A percentile compares a stretch with the other conserved stretches of the same genome.
Evolutionary conservation across 2,888 invertebrate genomes (phyloP).

Genomic region (Polydrusus cervinus): DNA sequence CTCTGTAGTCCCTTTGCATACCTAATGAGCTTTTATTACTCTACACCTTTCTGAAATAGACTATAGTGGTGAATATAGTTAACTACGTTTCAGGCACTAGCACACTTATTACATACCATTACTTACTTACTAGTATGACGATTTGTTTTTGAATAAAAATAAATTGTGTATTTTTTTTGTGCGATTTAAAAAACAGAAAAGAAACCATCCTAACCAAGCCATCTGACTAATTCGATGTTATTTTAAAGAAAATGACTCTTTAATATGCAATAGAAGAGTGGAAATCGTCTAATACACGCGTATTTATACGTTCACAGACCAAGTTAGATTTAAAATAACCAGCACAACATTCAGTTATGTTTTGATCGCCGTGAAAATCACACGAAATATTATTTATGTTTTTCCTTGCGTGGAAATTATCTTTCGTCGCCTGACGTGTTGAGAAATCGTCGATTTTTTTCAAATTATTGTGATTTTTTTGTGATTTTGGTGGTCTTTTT

Average conservation of each 20-base stretch:
- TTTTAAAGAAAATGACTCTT: conserved; percentile 29
- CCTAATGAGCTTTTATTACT: too few species aligned
- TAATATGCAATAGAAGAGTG: conserved; percentile 26
- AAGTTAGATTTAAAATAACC: conserved; percentile 32
- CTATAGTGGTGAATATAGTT: too few species aligned
- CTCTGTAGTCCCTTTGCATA: too few species aligned
- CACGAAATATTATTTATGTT: conserved; percentile 12
- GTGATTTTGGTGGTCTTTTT: not conserved
- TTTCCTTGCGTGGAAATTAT: not conserved
- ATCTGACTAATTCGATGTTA: not conserved
- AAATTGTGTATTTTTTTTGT: too few species aligned
- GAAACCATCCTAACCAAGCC: too few species aligned
- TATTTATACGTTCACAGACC: conserved; percentile 38
- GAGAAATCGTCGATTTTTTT: not conserved
- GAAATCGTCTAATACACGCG: conserved; percentile 16
- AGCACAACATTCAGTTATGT: conserved; percentile 26
- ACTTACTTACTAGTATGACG: too few species aligned
- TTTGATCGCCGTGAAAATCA: conserved; percentile 13
- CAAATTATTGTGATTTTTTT: not conserved
- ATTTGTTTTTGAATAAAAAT: too few species aligned
- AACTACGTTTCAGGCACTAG: too few species aligned
- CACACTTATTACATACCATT: too few species aligned
- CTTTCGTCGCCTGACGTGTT: not conserved
- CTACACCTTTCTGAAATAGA: too few species aligned
- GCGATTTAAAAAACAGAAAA: too few species aligned